Percentiles rank a stretch among this genome's conserved stretches.
phyloP scores from a whole-genome alignment of 1,140 invertebrate genomes.

The fruit fly (Drosophila melanogaster) region DNA sequence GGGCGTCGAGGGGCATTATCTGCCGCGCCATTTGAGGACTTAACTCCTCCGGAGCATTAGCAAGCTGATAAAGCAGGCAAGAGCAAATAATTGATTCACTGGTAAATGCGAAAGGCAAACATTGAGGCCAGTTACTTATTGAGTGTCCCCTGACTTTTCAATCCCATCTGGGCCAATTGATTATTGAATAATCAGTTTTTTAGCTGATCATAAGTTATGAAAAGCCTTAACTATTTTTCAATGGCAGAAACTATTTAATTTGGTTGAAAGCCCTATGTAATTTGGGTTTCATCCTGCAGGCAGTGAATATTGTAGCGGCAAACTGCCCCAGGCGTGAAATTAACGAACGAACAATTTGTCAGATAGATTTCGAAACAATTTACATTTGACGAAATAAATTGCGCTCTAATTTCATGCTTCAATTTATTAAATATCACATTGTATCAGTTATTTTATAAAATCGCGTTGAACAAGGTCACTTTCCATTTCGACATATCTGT shows the following conservation, averaged over 20 bases:
- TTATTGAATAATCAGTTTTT: background rate
- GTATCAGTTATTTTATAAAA: too few relatives aligned
- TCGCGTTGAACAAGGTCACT: too few relatives aligned
- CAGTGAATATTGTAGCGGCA: background rate
- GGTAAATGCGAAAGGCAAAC: constrained; percentile 39
- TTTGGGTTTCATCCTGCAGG: background rate
- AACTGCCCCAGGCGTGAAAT: background rate
- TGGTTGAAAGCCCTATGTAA: background rate
- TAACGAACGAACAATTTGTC: background rate
- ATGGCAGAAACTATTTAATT: background rate
- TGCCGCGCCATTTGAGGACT: constrained; percentile 28
- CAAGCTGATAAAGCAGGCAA: constrained; percentile 42
- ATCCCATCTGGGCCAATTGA: background rate
- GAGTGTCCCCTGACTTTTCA: background rate
- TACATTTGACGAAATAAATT: background rate
- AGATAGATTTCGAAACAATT: background rate
- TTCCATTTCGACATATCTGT: too few relatives aligned
- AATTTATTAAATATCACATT: constrained; percentile 2
- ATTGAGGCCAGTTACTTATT: constrained; percentile 17
- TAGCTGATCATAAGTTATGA: background rate
- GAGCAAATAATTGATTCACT: constrained; percentile 55
- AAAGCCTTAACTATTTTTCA: background rate
- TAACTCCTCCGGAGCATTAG: constrained; percentile 36
- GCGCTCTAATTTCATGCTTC: background rate
- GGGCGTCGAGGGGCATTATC: constrained; percentile 32